These are phyloP conservation scores for Bryconaethiops microstoma DNA, from an alignment of 2,797 vertebrate genomes.

Conservation along the genomic window DNA sequence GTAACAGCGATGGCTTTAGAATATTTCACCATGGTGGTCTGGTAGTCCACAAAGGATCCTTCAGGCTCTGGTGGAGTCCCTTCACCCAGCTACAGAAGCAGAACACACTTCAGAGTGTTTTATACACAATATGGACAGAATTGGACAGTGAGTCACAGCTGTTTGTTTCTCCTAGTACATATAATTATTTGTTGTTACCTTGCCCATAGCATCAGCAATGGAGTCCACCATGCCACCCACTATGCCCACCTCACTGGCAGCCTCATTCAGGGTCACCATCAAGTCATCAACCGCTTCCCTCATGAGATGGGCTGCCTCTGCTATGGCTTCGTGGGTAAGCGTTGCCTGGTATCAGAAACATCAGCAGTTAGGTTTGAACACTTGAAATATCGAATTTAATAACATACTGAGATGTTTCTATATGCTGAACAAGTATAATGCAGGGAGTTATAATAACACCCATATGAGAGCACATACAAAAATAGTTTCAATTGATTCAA, in stretches of 20 bases:
- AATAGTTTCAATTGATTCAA: too few relatives aligned
- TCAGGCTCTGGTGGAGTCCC: slow-evolving; percentile 93
- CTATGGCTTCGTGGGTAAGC: slow-evolving; percentile 94
- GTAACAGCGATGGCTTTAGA: slow-evolving; percentile 97
- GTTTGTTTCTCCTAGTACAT: too few relatives aligned
- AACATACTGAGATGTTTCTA: too few relatives aligned
- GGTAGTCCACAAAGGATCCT: slow-evolving; percentile 97
- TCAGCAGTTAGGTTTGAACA: too few relatives aligned
- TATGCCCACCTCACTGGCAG: slow-evolving; percentile 91
- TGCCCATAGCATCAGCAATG: slow-evolving; percentile 93
- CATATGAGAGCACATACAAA: too few relatives aligned
- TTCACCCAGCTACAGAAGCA: slow-evolving; percentile 96
- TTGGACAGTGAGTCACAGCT: too few relatives aligned
- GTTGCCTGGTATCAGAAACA: too few relatives aligned
- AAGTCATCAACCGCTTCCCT: slow-evolving; percentile 97
- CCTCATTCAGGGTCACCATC: slow-evolving; percentile 88
- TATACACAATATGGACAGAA: too few relatives aligned
- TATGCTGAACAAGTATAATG: too few relatives aligned
- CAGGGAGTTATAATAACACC: too few relatives aligned
- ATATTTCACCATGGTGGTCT: slow-evolving; percentile 98
- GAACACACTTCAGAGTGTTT: slow-evolving; percentile 84
- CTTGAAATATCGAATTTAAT: too few relatives aligned
- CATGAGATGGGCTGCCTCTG: slow-evolving; percentile 94
- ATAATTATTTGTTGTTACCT: slow-evolving; percentile 93
- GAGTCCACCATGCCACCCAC: slow-evolving; percentile 97